A percentile compares a stretch with the other conserved stretches of the same genome.
These are phyloP conservation scores for Cephus sareptanus DNA, from an alignment of 2,888 invertebrate species.

Conservation along the genomic window DNA sequence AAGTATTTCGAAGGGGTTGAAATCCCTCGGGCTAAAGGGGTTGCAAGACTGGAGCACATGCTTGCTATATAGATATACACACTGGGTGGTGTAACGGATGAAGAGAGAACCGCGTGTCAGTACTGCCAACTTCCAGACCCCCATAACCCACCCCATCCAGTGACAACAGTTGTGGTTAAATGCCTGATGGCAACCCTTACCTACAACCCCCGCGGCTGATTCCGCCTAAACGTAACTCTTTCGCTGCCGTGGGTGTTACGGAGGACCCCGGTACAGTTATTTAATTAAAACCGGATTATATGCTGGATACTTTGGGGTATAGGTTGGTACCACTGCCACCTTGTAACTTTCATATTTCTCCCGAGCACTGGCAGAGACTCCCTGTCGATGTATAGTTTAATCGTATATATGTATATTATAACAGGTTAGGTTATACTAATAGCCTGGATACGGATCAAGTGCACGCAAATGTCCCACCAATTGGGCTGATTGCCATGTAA, in stretches of 20 bases:
- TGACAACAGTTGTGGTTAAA: slow-evolving; percentile 65
- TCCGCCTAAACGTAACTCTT: slow-evolving; percentile 12
- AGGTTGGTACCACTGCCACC: neutral
- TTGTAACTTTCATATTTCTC: neutral
- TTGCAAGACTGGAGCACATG: neutral
- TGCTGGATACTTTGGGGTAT: slow-evolving; percentile 16
- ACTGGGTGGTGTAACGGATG: neutral
- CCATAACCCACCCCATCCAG: slow-evolving; percentile 54
- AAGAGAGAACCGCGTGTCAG: neutral
- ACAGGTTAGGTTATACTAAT: slow-evolving; percentile 37
- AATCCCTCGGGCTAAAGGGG: neutral
- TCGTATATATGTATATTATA: neutral
- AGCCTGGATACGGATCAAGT: slow-evolving; percentile 51
- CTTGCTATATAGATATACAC: neutral
- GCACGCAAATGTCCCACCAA: slow-evolving; percentile 26
- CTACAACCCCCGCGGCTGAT: slow-evolving; percentile 16
- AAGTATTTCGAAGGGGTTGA: neutral
- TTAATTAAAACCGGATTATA: slow-evolving; percentile 64
- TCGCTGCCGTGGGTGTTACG: slow-evolving; percentile 3
- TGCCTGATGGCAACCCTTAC: slow-evolving; percentile 45
- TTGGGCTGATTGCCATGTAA: neutral
- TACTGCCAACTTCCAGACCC: slow-evolving; percentile 6
- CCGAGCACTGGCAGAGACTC: neutral
- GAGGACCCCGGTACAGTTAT: slow-evolving; percentile 41
- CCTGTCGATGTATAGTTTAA: neutral